Evolutionary conservation across 2,113 vertebrate genomes (phyloP).

Genomic region (Morone saxatilis): DNA sequence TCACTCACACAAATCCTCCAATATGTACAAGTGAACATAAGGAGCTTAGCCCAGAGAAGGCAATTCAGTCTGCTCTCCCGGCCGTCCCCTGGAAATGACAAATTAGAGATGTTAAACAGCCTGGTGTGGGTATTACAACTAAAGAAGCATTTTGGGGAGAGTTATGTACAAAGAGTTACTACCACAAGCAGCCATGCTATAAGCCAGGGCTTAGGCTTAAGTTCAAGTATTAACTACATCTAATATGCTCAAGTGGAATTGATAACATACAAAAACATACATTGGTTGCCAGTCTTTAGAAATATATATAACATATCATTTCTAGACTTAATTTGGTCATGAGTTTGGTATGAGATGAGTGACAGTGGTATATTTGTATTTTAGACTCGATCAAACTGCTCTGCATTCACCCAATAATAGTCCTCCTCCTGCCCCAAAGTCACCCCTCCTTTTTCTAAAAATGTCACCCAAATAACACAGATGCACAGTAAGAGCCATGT

Average conservation of each 20-base stretch:
- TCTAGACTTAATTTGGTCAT: conserved; percentile 48
- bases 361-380: conserved; percentile 25
- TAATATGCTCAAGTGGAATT: conserved; percentile 67
- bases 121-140: conserved; percentile 82
- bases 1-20: conserved; percentile 82
- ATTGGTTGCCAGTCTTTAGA: conserved; percentile 44
- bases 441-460: conserved; percentile 34
- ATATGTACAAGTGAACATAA: conserved; percentile 84
- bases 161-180: conserved; percentile 80
- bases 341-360: conserved; percentile 20
- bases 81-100: conserved; percentile 81
- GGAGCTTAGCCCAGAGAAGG: conserved; percentile 84
- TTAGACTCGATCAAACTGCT: conserved; percentile 49
- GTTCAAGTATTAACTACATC: conserved; percentile 75
- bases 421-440: conserved; percentile 6
- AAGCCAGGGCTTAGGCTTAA: conserved; percentile 80
- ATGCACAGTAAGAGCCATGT: conserved; percentile 68
- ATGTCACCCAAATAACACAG: conserved; percentile 56
- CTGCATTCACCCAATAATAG: conserved; percentile 3
- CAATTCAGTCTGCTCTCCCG: conserved; percentile 76
- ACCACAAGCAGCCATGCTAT: conserved; percentile 68
- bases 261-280: conserved; percentile 66
- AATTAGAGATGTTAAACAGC: conserved; percentile 87
- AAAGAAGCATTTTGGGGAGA: conserved; percentile 80
- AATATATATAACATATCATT: conserved; percentile 36